Conservation (phyloP, 35 echinoderm and acorn worm species). For the Apostichopus japonicus region DNA sequence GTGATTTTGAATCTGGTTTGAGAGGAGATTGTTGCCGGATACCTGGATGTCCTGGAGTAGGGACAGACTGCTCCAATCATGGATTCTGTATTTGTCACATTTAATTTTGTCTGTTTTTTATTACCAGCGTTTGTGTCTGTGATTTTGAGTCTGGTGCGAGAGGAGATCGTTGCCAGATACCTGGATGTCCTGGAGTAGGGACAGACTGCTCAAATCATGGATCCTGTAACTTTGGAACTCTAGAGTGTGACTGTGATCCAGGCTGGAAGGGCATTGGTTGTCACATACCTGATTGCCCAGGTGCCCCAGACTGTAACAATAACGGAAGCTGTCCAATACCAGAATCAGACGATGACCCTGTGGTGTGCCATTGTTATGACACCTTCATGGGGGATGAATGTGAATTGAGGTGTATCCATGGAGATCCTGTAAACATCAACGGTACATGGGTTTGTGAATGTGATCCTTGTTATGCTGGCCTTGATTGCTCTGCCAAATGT, state of each 20-base stretch:
- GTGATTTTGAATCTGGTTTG: conserved; percentile 70
- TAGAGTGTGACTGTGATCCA: conserved; percentile 85
- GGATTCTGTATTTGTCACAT: not conserved
- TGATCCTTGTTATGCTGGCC: conserved; percentile 72
- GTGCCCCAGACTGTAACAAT: conserved; percentile 75
- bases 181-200: no score
- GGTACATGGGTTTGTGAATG: conserved; percentile 81
- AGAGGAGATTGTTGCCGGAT: conserved; percentile 63
- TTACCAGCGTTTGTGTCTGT: conserved; percentile 58
- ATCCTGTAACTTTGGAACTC: conserved; percentile 76
- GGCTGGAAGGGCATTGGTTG: conserved; percentile 91
- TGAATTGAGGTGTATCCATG: conserved; percentile 77
- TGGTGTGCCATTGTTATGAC: conserved; percentile 65
- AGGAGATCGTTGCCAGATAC: conserved; percentile 58
- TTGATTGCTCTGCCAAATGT: conserved; percentile 68
- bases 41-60: not conserved
- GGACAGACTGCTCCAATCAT: no score
- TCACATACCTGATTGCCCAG: conserved; percentile 86
- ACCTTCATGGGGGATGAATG: conserved; percentile 84
- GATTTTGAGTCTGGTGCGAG: conserved; percentile 71
- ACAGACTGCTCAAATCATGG: no score
- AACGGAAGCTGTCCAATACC: conserved; percentile 76
- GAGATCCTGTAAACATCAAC: conserved; percentile 53
- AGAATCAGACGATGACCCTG: conserved; percentile 60
- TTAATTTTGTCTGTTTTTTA: not conserved